Base-by-base conservation (phyloP, 1,140 invertebrate species). In the Wiebesia pumilae region DNA sequence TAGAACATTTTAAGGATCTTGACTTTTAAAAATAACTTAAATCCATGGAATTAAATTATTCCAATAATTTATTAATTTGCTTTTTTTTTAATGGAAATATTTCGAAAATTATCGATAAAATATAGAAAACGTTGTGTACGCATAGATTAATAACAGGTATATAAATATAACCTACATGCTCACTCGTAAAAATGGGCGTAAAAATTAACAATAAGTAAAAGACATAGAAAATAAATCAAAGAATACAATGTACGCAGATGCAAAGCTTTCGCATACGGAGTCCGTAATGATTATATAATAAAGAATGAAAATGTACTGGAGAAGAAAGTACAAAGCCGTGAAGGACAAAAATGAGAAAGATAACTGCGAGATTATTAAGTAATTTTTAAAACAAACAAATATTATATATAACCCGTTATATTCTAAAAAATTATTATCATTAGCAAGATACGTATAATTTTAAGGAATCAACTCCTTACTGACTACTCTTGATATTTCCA, bases 391-490 rank as follows among this genome's bases (percentile, higher is more conserved):
- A 21, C 16, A 24, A 43, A 71, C 75, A 73, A 33, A 81, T 47
- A 81, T 35, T 80, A 84, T 80, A 80, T 85, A 85, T 80, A 65
- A 79, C 58, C 33, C 62, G 77, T 85, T 80, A 85, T 80, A 78
- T 51, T 38, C 16, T 78, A 40, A 78, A 78, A 78, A 69, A 69
- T 79, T 43, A 69, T 80, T 71, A 84, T 84, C 3, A 65, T 33
- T 27, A 71, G 38, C 16, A 38, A 33, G 33, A 79, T 80, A 85
- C 65, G 33, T 84, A 84, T 47, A 47, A 9, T 58, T 84, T 79
- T 85, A 38, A 80, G 77, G 30, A 71, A 71, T 80, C 35, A 3
- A 35, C 27, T 35, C 4, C n/a, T 67, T 85, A 71, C 40, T 80
- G 65, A 54, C 24, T 58, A 27, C 54, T 47, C 4, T 47, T 47